Conservation (phyloP, 2,113 vertebrate species). For the Isurus oxyrinchus region DNA sequence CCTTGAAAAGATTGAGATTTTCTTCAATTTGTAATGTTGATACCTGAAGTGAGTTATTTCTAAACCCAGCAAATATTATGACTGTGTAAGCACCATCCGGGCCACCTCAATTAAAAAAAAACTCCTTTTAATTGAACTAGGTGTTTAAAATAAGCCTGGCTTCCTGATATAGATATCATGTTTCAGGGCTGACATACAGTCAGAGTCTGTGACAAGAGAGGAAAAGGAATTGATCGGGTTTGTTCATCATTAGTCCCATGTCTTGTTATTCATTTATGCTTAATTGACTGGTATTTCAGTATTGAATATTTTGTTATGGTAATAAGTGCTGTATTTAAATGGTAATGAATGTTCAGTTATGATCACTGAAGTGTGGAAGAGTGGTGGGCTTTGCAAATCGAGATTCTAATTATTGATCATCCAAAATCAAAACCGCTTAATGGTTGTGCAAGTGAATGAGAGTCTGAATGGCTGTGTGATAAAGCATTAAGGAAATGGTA, state of each 20-base stretch:
- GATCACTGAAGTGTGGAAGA: not conserved
- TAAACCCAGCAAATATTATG: not conserved
- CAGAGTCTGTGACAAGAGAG: not conserved
- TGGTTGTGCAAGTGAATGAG: not conserved
- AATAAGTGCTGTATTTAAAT: not conserved
- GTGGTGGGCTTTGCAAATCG: not conserved
- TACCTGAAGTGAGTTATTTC: not conserved
- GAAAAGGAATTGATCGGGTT: not conserved
- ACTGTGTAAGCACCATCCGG: not conserved
- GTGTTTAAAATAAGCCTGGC: not conserved
- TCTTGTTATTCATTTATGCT: not conserved
- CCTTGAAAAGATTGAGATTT: not conserved
- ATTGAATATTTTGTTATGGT: slow-evolving; percentile 6
- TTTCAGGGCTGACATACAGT: not conserved
- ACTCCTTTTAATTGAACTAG: not conserved
- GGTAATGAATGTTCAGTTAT: not conserved
- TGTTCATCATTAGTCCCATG: not conserved
- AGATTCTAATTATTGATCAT: not conserved
- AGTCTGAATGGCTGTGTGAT: not conserved
- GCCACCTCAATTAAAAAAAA: not conserved
- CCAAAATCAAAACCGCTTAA: not conserved
- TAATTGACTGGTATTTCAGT: not conserved
- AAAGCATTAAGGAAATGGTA: not conserved
- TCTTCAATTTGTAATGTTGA: not conserved
- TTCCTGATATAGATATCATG: not conserved